Base-by-base conservation (phyloP, 2,113 vertebrate species). In the Paradoxurus hermaphroditus region DNA sequence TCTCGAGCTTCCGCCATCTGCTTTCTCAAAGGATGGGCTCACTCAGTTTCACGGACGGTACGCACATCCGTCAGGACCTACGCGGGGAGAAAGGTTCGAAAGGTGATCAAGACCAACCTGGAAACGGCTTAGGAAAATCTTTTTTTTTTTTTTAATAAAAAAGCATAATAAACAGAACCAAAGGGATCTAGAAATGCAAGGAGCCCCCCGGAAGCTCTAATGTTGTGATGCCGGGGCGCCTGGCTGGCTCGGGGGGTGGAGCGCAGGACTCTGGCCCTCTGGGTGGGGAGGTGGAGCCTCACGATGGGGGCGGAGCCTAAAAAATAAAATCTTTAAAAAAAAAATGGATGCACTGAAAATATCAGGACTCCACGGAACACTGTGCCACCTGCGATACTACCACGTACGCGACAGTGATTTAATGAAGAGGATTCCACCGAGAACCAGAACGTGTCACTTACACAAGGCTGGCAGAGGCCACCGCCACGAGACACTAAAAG, bases 1-100 rank as follows among this genome's bases (percentile, higher is more conserved):
- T 98, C 98, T 98, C 98, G 98, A 99, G 99, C 98, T 99, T 98
- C 98, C 97, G 98, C 98, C 95, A 70, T 90, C 97, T 21, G 59
- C 97, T 98, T 96, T 75, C 96, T 98, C 98, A 83, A 95, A 95
- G 97, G 98, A 96, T 94, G 98, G 97, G 84, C 97, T 97, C 72
- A 79, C 72, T 63, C 15, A 93, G 96, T 56, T 93, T 95, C 95
- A 89, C 4, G 95, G 86, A 53, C 46, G 97, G 97, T 63, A 94
- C 90, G 78, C 70, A 96, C 87, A 63, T 97, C 97, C 91, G 97
- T 49, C 84, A 23, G 92, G 91, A 98, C 97, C 99, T 99, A n/a
- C 1, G 67, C 1, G 51, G 67, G 2, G 49, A 41, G n/a, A 46
- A 46, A 68, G 25, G 79, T 16, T 39, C 29, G 19, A 21, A 44